Conservation (phyloP, 2,888 invertebrate genomes). For the Xanthia togata region DNA sequence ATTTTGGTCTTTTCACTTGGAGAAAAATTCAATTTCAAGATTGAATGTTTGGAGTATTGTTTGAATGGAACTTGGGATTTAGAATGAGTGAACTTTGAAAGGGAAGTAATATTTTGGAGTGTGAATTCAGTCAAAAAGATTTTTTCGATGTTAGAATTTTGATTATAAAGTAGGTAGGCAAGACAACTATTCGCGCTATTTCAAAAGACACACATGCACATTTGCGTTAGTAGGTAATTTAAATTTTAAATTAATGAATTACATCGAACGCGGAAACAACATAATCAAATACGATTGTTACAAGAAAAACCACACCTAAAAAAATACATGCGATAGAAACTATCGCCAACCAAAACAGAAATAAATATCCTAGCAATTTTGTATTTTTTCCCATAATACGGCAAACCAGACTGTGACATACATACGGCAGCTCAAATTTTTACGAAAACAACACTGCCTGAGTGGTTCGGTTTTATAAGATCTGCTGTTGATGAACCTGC, state of each 20-base stretch:
- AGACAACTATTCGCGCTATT: too few species aligned
- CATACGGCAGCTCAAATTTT: too few species aligned
- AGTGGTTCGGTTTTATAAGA: too few species aligned
- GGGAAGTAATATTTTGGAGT: not conserved
- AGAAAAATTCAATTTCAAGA: constrained; percentile 11
- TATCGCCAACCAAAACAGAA: not conserved
- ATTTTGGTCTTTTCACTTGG: constrained; percentile 1
- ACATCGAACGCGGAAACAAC: not conserved
- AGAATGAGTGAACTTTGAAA: not conserved
- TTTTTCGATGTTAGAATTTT: not conserved
- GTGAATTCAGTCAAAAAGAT: not conserved
- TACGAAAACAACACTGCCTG: too few species aligned
- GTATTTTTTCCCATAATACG: too few species aligned
- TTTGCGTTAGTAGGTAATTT: not conserved
- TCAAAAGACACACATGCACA: not conserved
- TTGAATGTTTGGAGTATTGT: constrained; percentile 9
- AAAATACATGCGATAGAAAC: not conserved
- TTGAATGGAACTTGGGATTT: constrained; percentile 1
- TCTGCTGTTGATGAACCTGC: too few species aligned
- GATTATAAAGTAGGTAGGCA: too few species aligned
- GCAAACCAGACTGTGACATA: too few species aligned
- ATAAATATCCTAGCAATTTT: too few species aligned
- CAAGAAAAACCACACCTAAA: not conserved
- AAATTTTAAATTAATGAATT: constrained; percentile 7
- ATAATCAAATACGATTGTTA: not conserved